Evolutionary conservation across 1,140 invertebrate species (phyloP).

Genomic region (Pogonomyrmex barbatus): DNA sequence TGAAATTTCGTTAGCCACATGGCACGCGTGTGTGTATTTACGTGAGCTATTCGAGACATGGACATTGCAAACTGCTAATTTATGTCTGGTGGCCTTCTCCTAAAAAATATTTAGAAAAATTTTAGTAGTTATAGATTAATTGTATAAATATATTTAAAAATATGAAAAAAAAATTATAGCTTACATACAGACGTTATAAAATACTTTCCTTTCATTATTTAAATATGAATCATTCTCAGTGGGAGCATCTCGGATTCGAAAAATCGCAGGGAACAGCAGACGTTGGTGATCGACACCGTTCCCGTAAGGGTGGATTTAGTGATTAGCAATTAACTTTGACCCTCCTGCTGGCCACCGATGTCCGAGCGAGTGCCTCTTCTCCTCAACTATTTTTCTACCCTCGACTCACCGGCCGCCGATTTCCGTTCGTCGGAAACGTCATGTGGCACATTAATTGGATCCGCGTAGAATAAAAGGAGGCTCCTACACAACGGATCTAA

Average conservation of each 20-base stretch:
- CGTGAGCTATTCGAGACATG: conserved; percentile 64
- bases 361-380: conserved; percentile 43
- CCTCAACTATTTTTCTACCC: conserved; percentile 48
- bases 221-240: conserved; percentile 26
- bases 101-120: background rate
- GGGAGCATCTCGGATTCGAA: conserved; percentile 47
- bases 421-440: conserved; percentile 82
- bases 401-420: conserved; percentile 69
- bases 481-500: conserved; percentile 66
- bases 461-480: conserved; percentile 79
- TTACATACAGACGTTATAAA: background rate
- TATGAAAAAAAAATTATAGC: background rate
- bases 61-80: background rate
- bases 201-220: background rate
- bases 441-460: conserved; percentile 82
- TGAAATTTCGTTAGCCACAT: conserved; percentile 78
- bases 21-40: conserved; percentile 74
- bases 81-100: background rate
- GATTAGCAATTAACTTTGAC: conserved; percentile 75
- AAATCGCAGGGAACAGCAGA: conserved; percentile 70
- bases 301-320: conserved; percentile 61
- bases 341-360: conserved; percentile 63
- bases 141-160: background rate
- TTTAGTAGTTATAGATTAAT: background rate
- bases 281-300: conserved; percentile 37